Percentiles rank a stretch among this genome's conserved stretches.
Evolutionary conservation across 2,888 invertebrate species (phyloP).

Genomic region (Cephus nigrinus): DNA sequence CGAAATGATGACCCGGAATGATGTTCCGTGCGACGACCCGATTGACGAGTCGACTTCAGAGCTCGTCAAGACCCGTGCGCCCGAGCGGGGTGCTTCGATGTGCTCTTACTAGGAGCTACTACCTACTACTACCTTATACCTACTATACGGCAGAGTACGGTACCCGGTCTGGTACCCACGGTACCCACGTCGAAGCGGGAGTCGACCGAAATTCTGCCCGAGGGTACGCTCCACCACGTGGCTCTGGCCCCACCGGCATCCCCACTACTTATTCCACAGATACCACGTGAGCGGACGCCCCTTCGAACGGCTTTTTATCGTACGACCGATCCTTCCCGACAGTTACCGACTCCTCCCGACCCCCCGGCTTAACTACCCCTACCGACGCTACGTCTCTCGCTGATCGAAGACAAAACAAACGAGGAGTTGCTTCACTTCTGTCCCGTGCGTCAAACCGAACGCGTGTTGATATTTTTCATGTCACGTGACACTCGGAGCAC

Average conservation of each 20-base stretch:
- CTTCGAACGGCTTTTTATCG: constrained; percentile 14
- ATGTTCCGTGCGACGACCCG: neutral
- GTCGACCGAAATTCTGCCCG: constrained; percentile 45
- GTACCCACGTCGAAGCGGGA: constrained; percentile 10
- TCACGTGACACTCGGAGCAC: neutral
- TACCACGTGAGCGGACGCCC: constrained; percentile 20
- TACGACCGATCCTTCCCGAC: constrained; percentile 21
- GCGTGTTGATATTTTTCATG: neutral
- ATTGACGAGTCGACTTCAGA: neutral
- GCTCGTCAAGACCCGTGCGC: constrained; percentile 1
- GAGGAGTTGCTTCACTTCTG: neutral
- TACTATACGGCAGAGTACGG: constrained; percentile 17
- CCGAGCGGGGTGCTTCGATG: constrained; percentile 31
- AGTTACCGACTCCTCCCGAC: constrained; percentile 29
- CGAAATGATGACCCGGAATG: neutral
- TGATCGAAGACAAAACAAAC: neutral
- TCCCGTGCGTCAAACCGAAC: neutral
- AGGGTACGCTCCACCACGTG: constrained; percentile 49
- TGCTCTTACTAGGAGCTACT: constrained; percentile 46
- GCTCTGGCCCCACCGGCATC: constrained; percentile 32
- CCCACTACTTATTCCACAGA: constrained; percentile 22
- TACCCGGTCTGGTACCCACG: constrained; percentile 16
- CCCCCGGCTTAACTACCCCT: neutral
- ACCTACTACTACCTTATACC: constrained; percentile 33
- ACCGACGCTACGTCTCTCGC: neutral